phyloP scores from a whole-genome alignment of 1,140 invertebrate species.

The Helicoverpa zea region DNA sequence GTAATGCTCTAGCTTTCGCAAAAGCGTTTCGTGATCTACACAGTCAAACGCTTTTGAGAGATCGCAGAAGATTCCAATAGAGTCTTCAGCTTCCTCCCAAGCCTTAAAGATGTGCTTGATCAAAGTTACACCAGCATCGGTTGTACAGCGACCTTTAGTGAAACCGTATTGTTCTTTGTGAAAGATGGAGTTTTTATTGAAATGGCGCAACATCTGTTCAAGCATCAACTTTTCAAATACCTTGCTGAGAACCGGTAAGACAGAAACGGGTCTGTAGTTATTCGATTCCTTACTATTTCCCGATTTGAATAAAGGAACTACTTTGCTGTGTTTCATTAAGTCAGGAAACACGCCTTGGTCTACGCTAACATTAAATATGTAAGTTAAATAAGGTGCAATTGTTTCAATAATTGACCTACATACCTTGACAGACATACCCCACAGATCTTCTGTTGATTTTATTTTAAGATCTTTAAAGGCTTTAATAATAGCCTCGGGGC shows the following conservation, averaged over 20 bases:
- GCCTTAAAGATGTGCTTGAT: background rate
- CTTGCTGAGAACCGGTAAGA: background rate
- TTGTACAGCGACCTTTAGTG: background rate
- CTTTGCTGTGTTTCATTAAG: too few species aligned
- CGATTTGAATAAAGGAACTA: too few species aligned
- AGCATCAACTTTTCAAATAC: background rate
- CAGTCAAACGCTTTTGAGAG: background rate
- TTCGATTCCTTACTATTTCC: too few species aligned
- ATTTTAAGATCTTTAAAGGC: too few species aligned
- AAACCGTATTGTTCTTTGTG: background rate
- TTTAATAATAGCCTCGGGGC: too few species aligned
- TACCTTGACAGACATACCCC: background rate
- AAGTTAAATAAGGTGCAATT: background rate
- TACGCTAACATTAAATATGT: background rate
- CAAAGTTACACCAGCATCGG: too few species aligned
- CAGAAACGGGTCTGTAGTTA: too few species aligned
- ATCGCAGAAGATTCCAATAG: background rate
- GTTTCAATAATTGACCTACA: background rate
- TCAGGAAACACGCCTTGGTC: too few species aligned
- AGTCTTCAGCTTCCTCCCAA: background rate
- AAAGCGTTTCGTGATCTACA: background rate
- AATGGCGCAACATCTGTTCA: background rate
- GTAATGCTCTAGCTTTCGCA: background rate
- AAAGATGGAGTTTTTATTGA: background rate
- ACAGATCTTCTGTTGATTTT: too few species aligned